Evolutionary conservation across 1,140 invertebrate species (phyloP), one percentile per base, ranked within the genome.

Genomic region (Drosophila repleta): DNA sequence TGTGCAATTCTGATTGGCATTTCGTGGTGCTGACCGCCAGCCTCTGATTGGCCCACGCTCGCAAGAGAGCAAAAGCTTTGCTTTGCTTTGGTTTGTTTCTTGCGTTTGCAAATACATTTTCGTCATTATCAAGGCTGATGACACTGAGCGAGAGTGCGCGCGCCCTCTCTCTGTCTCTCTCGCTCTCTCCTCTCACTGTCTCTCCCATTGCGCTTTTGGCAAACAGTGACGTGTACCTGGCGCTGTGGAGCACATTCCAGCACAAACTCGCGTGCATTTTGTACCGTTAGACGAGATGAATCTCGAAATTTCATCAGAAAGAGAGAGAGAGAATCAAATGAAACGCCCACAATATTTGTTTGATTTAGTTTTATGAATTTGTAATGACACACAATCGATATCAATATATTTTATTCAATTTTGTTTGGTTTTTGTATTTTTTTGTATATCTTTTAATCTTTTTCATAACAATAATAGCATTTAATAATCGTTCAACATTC

Each of bases 331-430:
- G 5, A 43, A 43, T 3, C 1, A 64, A 60, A 26, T 26, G 37
- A 72, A 74, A 78, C 80, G 53, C 46, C 56, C 57, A 49, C 72
- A 46, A 57, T n/a, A n/a, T 76, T 74, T 53, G 15, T 49, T 70
- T 66, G 21, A 37, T 17, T 60, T 53, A 45, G 15, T 64, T 60
- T 65, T 39, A 62, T 74, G 74, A 53, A 37, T 80, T 69, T 73
- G 48, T 68, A 71, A 84, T 84, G 79, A 84, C 80, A 84, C 75
- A 71, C 80, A 83, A 79, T 84, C 64, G 74, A 83, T 84, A 84
- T 82, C 79, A 75, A 74, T 87, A 77, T 81, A 66, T 73, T 79
- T 70, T 32, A 29, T 52, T 11, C 17, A 15, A 43, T 18, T 35
- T 45, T 51, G 10, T 49, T 24, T 52, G n/a, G 5, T 51, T 17